Conservation (phyloP, 2,113 vertebrate genomes). For the Eleginops maclovinus region DNA sequence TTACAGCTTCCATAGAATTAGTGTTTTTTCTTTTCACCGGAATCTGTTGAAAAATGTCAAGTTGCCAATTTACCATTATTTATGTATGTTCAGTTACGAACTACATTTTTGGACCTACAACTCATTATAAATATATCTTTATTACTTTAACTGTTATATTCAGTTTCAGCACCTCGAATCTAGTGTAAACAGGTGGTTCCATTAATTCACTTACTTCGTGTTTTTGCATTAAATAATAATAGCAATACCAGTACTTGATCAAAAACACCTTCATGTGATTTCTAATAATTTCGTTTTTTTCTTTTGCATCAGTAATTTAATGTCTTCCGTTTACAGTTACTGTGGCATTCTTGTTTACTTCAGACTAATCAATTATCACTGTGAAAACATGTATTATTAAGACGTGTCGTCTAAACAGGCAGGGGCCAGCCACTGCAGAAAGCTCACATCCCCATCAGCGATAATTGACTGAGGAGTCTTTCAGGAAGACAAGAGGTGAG, state of each 20-base stretch:
- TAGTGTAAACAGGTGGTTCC: constrained; percentile 22
- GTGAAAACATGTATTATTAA: constrained; percentile 82
- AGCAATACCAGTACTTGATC: neutral
- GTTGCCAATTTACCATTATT: neutral
- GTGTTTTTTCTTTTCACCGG: neutral
- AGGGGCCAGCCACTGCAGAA: constrained; percentile 57
- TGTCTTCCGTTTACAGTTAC: constrained; percentile 61
- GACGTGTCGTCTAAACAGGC: constrained; percentile 71
- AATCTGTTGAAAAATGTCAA: neutral
- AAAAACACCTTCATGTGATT: too few species aligned
- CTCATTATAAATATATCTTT: neutral
- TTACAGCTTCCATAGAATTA: neutral
- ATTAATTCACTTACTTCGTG: neutral
- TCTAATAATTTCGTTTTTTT: neutral
- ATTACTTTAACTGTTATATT: neutral
- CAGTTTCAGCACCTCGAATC: neutral
- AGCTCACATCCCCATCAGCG: constrained; percentile 62
- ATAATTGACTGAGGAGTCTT: constrained; percentile 62
- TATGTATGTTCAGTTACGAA: neutral
- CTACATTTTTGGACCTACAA: neutral
- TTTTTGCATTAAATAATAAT: neutral
- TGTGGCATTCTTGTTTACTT: constrained; percentile 79
- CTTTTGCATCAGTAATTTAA: constrained; percentile 49
- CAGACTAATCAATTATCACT: constrained; percentile 76
- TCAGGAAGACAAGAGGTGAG: constrained; percentile 63